Conservation (phyloP, 2,113 vertebrate species). For the Solea solea region DNA sequence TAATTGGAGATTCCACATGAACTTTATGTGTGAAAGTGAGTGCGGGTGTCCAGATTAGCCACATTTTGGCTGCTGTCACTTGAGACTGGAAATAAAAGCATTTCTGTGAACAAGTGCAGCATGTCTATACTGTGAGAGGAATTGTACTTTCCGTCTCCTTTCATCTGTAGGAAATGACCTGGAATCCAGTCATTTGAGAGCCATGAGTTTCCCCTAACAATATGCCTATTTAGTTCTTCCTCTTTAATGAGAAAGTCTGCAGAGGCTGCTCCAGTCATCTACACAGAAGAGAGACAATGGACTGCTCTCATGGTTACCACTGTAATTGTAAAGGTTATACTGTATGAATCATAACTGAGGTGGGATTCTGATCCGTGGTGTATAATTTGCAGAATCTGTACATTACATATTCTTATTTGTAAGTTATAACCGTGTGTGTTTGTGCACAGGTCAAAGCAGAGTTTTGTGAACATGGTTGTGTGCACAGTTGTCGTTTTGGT, state of each 20-base stretch:
- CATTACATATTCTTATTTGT: neutral
- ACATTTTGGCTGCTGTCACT: too few relatives aligned
- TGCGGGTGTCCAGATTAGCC: too few relatives aligned
- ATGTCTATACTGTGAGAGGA: constrained; percentile 5
- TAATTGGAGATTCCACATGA: too few relatives aligned
- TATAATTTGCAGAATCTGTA: neutral
- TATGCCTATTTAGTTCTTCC: constrained; percentile 56
- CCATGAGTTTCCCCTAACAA: constrained; percentile 57
- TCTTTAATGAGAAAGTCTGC: constrained; percentile 13
- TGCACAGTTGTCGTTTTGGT: constrained; percentile 29
- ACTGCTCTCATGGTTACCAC: constrained; percentile 1
- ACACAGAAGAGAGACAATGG: constrained; percentile 27
- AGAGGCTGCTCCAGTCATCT: constrained; percentile 7
- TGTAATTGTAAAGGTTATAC: constrained; percentile 7
- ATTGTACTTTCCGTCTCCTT: constrained; percentile 3
- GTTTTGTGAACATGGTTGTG: neutral
- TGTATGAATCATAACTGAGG: neutral
- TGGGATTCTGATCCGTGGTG: neutral
- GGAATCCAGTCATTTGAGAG: constrained; percentile 59
- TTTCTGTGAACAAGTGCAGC: neutral
- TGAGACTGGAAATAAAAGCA: neutral
- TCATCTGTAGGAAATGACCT: constrained; percentile 46
- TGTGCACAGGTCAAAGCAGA: neutral
- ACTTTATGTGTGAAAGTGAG: too few relatives aligned
- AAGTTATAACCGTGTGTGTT: neutral